These are phyloP conservation scores for Aethina tumida DNA, from an alignment of 1,140 invertebrate species.

Conservation along the genomic window DNA sequence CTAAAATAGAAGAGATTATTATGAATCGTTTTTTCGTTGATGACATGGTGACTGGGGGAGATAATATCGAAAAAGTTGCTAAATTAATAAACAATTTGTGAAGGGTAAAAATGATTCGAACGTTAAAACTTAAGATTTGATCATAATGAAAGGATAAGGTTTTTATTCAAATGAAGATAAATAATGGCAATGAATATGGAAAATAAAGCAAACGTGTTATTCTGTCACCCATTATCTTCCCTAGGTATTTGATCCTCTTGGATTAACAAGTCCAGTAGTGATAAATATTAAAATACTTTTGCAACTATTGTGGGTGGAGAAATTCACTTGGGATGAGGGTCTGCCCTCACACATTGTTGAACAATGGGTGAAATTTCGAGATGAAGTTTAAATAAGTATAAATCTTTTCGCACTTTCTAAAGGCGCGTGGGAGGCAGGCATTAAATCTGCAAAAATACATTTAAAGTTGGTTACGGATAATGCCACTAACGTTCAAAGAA, in stretches of 20 bases:
- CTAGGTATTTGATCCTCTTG: conserved; percentile 39
- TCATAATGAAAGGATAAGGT: no score
- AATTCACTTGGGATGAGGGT: conserved; percentile 36
- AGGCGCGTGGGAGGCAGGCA: conserved; percentile 32
- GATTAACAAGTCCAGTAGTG: conserved; percentile 33
- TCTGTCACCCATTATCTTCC: conserved; percentile 29
- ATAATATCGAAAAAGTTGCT: no score
- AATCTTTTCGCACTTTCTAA: conserved; percentile 33
- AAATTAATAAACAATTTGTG: no score
- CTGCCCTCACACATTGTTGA: conserved; percentile 19
- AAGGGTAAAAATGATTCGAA: no score
- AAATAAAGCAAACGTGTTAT: conserved; percentile 32
- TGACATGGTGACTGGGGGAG: no score
- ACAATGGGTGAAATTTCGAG: conserved; percentile 15
- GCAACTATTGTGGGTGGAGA: conserved; percentile 34
- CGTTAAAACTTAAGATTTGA: no score
- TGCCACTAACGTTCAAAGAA: conserved; percentile 26
- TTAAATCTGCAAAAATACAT: conserved; percentile 22
- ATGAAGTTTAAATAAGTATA: conserved; percentile 7
- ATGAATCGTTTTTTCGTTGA: no score
- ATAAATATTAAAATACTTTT: conserved; percentile 35
- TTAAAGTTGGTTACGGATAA: conserved; percentile 17
- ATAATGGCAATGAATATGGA: conserved; percentile 4
- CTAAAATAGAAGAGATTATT: no score
- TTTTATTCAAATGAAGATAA: conserved; percentile 28